A percentile compares a stretch with the other conserved stretches of the same genome.
Conservation (phyloP, 92 coral and sea anemone genomes). For the Zoanthus sociatus region DNA sequence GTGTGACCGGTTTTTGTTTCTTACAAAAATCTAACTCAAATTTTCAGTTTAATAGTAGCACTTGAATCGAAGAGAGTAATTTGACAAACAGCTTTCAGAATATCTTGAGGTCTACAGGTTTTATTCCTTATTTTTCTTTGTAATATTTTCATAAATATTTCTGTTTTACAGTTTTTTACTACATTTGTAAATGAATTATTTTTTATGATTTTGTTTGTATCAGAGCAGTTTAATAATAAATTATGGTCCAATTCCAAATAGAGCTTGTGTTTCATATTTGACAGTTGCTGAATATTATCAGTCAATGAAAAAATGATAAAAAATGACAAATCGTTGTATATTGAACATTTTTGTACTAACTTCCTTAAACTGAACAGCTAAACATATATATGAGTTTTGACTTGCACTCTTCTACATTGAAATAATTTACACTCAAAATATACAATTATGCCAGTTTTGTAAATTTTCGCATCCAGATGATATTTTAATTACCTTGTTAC, state of each 20-base stretch:
- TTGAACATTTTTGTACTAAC: too few relatives aligned
- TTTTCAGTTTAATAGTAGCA: not conserved
- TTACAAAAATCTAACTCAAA: not conserved
- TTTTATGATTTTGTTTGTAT: not conserved
- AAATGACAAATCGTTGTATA: too few relatives aligned
- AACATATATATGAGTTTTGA: too few relatives aligned
- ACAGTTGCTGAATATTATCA: too few relatives aligned
- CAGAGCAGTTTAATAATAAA: not conserved
- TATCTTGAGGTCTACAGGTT: not conserved
- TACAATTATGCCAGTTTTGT: not conserved
- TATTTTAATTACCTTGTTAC: not conserved
- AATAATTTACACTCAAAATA: too few relatives aligned
- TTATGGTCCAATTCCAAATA: not conserved
- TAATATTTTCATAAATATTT: not conserved
- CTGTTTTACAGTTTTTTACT: not conserved
- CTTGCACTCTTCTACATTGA: too few relatives aligned
- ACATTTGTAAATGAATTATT: not conserved
- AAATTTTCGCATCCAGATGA: not conserved
- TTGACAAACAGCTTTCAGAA: not conserved
- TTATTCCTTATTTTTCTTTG: not conserved
- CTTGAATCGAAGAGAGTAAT: not conserved
- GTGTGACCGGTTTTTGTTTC: not conserved
- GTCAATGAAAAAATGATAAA: too few relatives aligned
- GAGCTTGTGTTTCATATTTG: conserved; percentile 5
- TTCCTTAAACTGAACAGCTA: too few relatives aligned